Evolutionary conservation across 2,888 invertebrate species (phyloP), one percentile per base, ranked within the genome.

Genomic region (Dioctria linearis): DNA sequence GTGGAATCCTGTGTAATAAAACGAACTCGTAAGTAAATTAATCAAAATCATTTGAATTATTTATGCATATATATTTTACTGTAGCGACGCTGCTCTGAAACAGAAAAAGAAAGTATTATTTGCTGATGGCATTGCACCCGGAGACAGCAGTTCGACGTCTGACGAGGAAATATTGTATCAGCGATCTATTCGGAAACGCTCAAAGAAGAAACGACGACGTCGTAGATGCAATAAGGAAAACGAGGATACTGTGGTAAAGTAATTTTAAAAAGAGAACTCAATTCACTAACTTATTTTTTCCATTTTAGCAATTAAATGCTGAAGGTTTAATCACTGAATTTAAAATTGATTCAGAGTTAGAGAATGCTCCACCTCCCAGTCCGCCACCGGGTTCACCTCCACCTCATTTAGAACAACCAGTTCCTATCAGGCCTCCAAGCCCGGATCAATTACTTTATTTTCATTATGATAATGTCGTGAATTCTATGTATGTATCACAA

Each of bases 401-500:
- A 1, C 25, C 85, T 6, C 82, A 85, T 66, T 46, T 86, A 57
- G 85, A 86, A 5, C 88, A 88, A 39, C 86, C 88, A 2, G 84
- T 86, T 2, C 83, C 85, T 65, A 84, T 87, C 42, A 83, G 85
- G 67, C 85, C 84, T 79, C 86, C 85, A 65, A 86, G 84, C 82
- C 88, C 84, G 69, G 84, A 82, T 46, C 86, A 84, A 73, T 82
- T 85, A 4, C 83, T 87, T n/a, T 89, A 86, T 83, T 88, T 87
- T 80, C 89, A 87, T 78, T 89, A 85, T 39, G 88, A 89, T 84
- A 82, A 86, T 0, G 80, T 85, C 3, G 86, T 87, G 5, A 86
- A 86, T 78, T 84, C 86, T 13, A 86, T 89, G 84, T 85, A 86
- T 13, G 85, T 86, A 4, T 87, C 88, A 0, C 86, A 86, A 61